phyloP scores from a whole-genome alignment of 2,888 invertebrate genomes.

The Notodonta dromedarius region DNA sequence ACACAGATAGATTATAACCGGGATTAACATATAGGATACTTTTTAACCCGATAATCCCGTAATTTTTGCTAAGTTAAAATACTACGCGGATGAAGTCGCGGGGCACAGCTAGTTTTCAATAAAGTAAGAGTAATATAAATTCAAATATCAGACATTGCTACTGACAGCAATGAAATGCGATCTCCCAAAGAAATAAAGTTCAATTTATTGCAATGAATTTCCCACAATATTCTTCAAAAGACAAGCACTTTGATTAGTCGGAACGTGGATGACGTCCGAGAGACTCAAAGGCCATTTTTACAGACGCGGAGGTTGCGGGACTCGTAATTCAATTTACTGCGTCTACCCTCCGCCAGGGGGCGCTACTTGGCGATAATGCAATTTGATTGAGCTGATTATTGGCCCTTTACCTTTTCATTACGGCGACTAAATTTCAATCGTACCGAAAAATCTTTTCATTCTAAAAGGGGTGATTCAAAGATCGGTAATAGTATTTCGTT shows the following conservation, averaged over 20 bases:
- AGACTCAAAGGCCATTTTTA: conserved; percentile 65
- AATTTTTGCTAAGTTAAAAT: too few relatives aligned
- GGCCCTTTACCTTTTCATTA: conserved; percentile 78
- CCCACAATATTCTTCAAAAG: conserved; percentile 35
- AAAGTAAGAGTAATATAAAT: too few relatives aligned
- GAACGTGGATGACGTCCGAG: conserved; percentile 35
- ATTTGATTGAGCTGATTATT: conserved; percentile 79
- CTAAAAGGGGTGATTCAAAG: conserved; percentile 32
- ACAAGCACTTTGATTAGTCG: conserved; percentile 56
- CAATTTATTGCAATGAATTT: conserved; percentile 23
- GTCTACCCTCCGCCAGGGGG: conserved; percentile 62
- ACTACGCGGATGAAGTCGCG: too few relatives aligned
- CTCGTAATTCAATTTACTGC: conserved; percentile 76
- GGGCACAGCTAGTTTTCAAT: too few relatives aligned
- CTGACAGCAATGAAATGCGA: not conserved
- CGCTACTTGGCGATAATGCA: conserved; percentile 70
- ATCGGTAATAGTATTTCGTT: conserved; percentile 30
- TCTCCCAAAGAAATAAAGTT: too few relatives aligned
- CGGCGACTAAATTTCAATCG: conserved; percentile 58
- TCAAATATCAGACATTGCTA: too few relatives aligned
- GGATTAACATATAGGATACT: too few relatives aligned
- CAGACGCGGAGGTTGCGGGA: conserved; percentile 64
- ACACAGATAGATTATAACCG: too few relatives aligned
- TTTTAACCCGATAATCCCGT: too few relatives aligned
- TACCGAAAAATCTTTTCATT: conserved; percentile 37